Base-by-base conservation (phyloP, 2,113 vertebrate species). In the Ornithorhynchus anatinus region DNA sequence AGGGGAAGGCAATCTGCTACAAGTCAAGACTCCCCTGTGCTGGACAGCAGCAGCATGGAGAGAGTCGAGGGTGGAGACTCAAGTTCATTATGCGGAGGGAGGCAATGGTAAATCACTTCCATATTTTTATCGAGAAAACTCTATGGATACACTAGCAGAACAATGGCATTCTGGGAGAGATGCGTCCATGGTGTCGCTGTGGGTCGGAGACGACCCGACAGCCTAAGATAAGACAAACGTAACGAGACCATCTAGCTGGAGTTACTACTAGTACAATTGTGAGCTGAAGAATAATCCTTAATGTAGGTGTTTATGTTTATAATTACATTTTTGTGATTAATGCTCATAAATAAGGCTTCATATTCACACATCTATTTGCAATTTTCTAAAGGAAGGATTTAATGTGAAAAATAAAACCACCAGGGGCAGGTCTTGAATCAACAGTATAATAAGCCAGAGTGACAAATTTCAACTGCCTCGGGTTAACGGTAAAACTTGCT, bases 311-410 rank as follows among this genome's bases (percentile, higher is more conserved):
- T 60, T 58, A 40, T 65, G 58, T 80, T 82, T 54, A 58, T 75
- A 75, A 77, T 72, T 67, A 69, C 32, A 27, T 31, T 43, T n/a
- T 76, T 45, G 43, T 61, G 73, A 72, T 78, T 58, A 75, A 67
- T 17, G 53, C 39, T 78, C 44, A 50, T 38, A 42, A 68, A 59
- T 33, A 43, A 57, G 37, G 25, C 36, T 36, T 51, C 5, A 50
- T 64, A 68, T 54, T 75, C 22, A 8, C 31, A 64, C 42, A 44
- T 59, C 37, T 42, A 61, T 51, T 42, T 50, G 33, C 45, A 82
- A 61, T 35, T 82, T 84, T 76, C 74, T 71, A 62, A 73, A 71
- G 75, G 53, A 70, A 65, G 68, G 39, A 64, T 51, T 70, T 80
- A 22, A 39, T 42, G 36, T 40, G 54, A 56, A 73, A 80, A 60